phyloP scores from a whole-genome alignment of 1,140 invertebrate genomes.

The Manduca sexta region DNA sequence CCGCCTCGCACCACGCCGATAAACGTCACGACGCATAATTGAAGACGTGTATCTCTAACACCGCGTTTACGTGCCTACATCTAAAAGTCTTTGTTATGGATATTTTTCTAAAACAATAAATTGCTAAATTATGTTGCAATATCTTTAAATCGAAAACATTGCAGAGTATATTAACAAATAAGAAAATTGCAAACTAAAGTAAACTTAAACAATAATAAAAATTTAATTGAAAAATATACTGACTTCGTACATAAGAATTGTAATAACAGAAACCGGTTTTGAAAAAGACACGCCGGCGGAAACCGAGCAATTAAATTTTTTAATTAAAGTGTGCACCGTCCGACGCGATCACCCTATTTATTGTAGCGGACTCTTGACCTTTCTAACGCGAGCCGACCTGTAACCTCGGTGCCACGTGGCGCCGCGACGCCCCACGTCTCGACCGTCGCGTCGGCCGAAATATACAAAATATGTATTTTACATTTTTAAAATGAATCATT shows the following conservation, averaged over 20 bases:
- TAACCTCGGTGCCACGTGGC: constrained; percentile 22
- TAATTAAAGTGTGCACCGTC: constrained; percentile 2
- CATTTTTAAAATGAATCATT: constrained; percentile 22
- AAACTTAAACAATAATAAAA: too few relatives aligned
- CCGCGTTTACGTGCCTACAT: constrained; percentile 41
- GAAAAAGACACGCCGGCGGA: background rate
- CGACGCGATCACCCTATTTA: constrained; percentile 13
- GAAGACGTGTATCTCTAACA: constrained; percentile 46
- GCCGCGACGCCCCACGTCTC: constrained; percentile 7
- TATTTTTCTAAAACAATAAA: constrained; percentile 2
- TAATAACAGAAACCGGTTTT: background rate
- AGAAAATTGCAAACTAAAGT: too few relatives aligned
- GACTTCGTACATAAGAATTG: too few relatives aligned
- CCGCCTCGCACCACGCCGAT: constrained; percentile 30
- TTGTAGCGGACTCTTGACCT: constrained; percentile 29
- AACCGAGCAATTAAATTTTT: constrained; percentile 1
- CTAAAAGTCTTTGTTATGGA: constrained; percentile 38
- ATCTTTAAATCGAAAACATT: too few relatives aligned
- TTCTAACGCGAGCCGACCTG: constrained; percentile 18
- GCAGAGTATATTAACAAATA: too few relatives aligned
- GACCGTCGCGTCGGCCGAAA: constrained; percentile 10
- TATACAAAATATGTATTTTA: constrained; percentile 14
- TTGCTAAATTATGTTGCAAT: too few relatives aligned
- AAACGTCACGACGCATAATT: constrained; percentile 65
- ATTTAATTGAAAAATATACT: too few relatives aligned